A percentile compares a stretch with the other conserved stretches of the same genome.
Evolutionary conservation across 2,113 vertebrate genomes (phyloP).

Genomic region (Rissa tridactyla): DNA sequence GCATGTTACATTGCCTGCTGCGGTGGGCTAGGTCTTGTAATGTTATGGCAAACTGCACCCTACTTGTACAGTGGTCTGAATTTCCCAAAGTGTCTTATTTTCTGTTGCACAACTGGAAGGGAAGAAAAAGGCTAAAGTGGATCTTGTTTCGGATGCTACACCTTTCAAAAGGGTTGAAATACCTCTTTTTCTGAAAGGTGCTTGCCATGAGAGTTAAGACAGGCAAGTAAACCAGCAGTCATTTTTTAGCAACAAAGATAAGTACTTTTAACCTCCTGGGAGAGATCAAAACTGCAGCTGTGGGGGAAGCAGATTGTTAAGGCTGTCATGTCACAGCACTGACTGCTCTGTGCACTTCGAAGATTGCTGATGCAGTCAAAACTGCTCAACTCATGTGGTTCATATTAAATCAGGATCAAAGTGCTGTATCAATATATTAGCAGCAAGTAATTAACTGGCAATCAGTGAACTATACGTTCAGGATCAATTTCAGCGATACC

Average conservation of each 20-base stretch:
- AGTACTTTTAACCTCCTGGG: not conserved
- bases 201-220: not conserved
- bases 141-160: not conserved
- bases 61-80: not conserved
- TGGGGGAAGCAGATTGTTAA: not conserved
- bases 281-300: not conserved
- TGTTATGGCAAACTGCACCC: not conserved
- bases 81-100: not conserved
- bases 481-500: not conserved
- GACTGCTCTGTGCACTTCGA: not conserved
- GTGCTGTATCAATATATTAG: not conserved
- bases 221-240: not conserved
- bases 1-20: accelerated
- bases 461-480: not conserved
- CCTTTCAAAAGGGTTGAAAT: not conserved
- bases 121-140: not conserved
- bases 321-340: not conserved
- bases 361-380: not conserved
- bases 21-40: not conserved
- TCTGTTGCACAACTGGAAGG: not conserved
- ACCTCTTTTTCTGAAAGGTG: not conserved
- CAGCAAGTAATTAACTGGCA: not conserved
- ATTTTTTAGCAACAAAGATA: not conserved
- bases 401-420: not conserved
- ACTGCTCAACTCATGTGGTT: not conserved